Conservation (phyloP, 2,888 invertebrate species). For the Alloplasta piceator region DNA sequence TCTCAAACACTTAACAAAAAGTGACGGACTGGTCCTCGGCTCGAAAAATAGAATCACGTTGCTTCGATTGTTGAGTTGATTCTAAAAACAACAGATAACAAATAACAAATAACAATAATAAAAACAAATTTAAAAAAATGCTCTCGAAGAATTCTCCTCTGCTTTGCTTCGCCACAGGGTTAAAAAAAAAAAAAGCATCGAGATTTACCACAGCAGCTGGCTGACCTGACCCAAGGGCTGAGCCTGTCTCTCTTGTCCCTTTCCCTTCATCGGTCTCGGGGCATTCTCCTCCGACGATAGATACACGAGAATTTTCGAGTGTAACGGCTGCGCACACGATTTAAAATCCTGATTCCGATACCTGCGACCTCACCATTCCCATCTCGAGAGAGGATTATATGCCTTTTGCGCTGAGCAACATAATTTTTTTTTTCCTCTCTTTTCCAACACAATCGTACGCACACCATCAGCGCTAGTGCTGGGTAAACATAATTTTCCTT, state of each 20-base stretch:
- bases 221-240: conserved; percentile 61
- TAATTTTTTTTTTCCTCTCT: neutral
- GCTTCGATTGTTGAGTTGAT: conserved; percentile 24
- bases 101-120: conserved; percentile 3
- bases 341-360: conserved; percentile 56
- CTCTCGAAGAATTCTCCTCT: conserved; percentile 28
- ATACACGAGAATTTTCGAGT: conserved; percentile 23
- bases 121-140: neutral
- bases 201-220: conserved; percentile 67
- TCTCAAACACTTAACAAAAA: no score
- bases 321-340: conserved; percentile 51
- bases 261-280: conserved; percentile 33
- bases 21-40: no score
- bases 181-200: conserved; percentile 57
- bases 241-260: conserved; percentile 23
- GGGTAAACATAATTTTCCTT: conserved; percentile 23
- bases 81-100: conserved; percentile 15
- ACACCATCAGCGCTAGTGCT: conserved; percentile 23
- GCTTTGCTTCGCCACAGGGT: conserved; percentile 36
- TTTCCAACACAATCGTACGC: conserved; percentile 30
- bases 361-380: conserved; percentile 33
- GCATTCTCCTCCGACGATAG: conserved; percentile 37
- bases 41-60: no score
- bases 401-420: conserved; percentile 33
- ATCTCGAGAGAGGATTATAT: conserved; percentile 40